These are phyloP conservation scores for Penaeus chinensis DNA, from an alignment of 1,140 invertebrate genomes.

Conservation along the genomic window DNA sequence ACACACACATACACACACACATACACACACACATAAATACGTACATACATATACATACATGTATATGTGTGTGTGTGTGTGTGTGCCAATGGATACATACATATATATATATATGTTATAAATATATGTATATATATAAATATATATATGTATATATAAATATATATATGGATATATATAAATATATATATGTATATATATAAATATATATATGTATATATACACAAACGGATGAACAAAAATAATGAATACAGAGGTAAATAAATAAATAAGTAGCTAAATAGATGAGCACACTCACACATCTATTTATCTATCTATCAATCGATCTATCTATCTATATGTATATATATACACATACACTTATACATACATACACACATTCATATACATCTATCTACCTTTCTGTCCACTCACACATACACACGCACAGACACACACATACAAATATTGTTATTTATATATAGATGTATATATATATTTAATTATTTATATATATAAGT, in stretches of 20 bases:
- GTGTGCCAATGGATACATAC: too few species aligned
- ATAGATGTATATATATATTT: background rate
- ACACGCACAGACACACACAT: background rate
- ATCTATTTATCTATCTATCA: too few species aligned
- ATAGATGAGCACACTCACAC: too few species aligned
- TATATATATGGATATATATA: background rate
- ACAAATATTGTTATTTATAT: background rate
- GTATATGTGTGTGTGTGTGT: too few species aligned
- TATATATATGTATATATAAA: background rate
- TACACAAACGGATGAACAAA: background rate
- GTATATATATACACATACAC: slow-evolving; percentile 7
- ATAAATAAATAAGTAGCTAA: too few species aligned
- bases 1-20: too few species aligned
- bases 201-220: background rate
- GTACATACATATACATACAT: too few species aligned
- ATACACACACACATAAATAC: too few species aligned
- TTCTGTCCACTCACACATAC: background rate
- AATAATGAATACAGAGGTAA: too few species aligned
- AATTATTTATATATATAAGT: background rate
- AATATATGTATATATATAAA: slow-evolving; percentile 8
- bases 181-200: slow-evolving; percentile 16
- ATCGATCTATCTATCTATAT: background rate
- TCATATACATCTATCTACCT: slow-evolving; percentile 4
- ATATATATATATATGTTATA: background rate
- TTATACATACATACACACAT: slow-evolving; percentile 36